phyloP scores from a whole-genome alignment of 2,113 vertebrate genomes.

The Callocephalon fimbriatum region DNA sequence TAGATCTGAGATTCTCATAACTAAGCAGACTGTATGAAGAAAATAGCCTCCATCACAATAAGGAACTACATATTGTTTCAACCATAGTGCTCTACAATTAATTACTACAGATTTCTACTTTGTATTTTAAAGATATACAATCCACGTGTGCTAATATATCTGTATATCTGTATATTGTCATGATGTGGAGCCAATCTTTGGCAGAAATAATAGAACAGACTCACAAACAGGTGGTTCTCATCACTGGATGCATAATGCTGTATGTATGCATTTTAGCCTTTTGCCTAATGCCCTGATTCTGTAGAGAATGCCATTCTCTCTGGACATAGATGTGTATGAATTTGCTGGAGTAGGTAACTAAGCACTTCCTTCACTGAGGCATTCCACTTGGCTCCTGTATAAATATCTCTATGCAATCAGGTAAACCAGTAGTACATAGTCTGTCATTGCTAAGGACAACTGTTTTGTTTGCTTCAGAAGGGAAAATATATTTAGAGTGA shows the following conservation, averaged over 20 bases:
- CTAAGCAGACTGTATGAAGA: neutral
- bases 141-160: neutral
- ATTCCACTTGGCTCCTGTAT: neutral
- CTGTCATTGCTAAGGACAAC: neutral
- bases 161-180: neutral
- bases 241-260: conserved; percentile 33
- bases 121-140: neutral
- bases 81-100: neutral
- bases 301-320: neutral
- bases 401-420: neutral
- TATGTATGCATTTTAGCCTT: neutral
- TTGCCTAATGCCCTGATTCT: neutral
- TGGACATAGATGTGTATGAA: neutral
- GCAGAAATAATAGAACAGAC: conserved; percentile 18
- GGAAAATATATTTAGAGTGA: neutral
- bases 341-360: neutral
- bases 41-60: neutral
- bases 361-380: neutral
- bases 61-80: neutral
- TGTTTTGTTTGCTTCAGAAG: neutral
- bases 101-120: neutral
- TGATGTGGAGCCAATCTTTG: neutral
- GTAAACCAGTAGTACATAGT: neutral
- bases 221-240: conserved; percentile 47
- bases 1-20: neutral